These are phyloP conservation scores for Ctenopoma multispine DNA, from an alignment of 2,797 vertebrate species.

Conservation along the genomic window DNA sequence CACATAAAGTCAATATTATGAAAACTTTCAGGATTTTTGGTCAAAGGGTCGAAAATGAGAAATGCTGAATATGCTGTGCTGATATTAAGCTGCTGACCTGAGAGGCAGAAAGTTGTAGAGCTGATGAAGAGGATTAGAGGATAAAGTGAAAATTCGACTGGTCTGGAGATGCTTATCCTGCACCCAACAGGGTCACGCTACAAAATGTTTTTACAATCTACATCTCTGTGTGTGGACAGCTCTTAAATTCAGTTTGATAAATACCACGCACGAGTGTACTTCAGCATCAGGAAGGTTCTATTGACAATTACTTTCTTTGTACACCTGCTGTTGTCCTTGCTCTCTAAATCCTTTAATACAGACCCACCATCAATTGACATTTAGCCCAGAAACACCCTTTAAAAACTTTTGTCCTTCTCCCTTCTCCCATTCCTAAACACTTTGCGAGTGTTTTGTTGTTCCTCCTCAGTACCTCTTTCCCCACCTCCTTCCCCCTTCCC, in stretches of 20 bases:
- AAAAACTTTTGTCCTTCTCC: constrained; percentile 64
- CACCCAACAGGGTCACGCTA: neutral
- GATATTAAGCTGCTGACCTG: constrained; percentile 20
- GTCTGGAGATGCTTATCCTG: constrained; percentile 33
- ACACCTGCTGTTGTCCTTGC: constrained; percentile 28
- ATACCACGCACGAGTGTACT: constrained; percentile 15
- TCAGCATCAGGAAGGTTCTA: constrained; percentile 16
- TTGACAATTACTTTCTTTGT: constrained; percentile 20
- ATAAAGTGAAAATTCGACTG: constrained; percentile 1
- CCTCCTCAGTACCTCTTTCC: constrained; percentile 30
- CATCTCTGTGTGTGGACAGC: constrained; percentile 19
- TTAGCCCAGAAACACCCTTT: constrained; percentile 31
- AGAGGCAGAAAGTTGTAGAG: constrained; percentile 7
- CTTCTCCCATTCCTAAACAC: constrained; percentile 34
- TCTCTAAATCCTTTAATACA: constrained; percentile 41
- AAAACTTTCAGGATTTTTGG: constrained; percentile 7
- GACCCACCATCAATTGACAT: constrained; percentile 42
- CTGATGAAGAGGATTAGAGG: constrained; percentile 24
- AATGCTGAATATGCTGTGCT: constrained; percentile 13
- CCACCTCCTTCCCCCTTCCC: constrained; percentile 11
- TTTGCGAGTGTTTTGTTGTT: constrained; percentile 49
- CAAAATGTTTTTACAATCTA: constrained; percentile 14
- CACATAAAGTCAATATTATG: neutral
- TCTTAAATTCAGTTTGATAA: constrained; percentile 14
- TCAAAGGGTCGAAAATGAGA: neutral